Base-by-base conservation (phyloP, 2,113 vertebrate genomes). In the Lanius ludovicianus region DNA sequence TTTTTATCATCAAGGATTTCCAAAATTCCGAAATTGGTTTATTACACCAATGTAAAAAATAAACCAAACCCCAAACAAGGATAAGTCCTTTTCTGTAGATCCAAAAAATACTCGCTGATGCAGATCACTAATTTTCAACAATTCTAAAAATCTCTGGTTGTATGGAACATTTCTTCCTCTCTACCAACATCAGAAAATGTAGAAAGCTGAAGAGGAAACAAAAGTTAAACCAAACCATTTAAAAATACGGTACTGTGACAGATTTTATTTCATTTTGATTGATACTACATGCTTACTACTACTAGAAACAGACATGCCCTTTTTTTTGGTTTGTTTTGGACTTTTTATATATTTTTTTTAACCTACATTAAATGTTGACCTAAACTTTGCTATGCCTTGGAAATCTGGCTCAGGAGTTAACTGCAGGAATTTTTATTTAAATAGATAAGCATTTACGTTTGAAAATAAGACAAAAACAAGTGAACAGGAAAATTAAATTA, bases 391-490 rank as follows among this genome's bases (percentile, higher is more conserved):
- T 93, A 81, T 69, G 94, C 90, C 92, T 92, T 81, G 93, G 93
- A 89, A 83, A 80, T 44, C 65, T 89, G 74, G 37, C 71, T 94
- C 76, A 90, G 55, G 41, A 71, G 68, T 93, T 80, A 90, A 56
- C 64, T 90, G 87, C 65, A 85, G 17, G 87, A 80, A 39, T 76
- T 87, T 98, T 98, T 98, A 98, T 97, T 98, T 96, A 94, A 74
- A 71, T 93, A 96, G 96, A 90, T 67, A 94, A 95, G 90, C 89
- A 85, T 65, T 87, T 86, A 39, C n/a, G 70, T 90, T 63, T 79
- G 88, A 94, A 96, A 96, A 93, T 94, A 79, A 93, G 92, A 96
- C 91, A 97, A 95, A 90, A 56, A 84, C 78, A 81, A n/a, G 47
- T 69, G 80, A 79, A 78, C 94, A 91, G 35, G 68, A 83, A 94